Evolutionary conservation across 2,113 vertebrate species (phyloP).

Genomic region (Azemiops feae): DNA sequence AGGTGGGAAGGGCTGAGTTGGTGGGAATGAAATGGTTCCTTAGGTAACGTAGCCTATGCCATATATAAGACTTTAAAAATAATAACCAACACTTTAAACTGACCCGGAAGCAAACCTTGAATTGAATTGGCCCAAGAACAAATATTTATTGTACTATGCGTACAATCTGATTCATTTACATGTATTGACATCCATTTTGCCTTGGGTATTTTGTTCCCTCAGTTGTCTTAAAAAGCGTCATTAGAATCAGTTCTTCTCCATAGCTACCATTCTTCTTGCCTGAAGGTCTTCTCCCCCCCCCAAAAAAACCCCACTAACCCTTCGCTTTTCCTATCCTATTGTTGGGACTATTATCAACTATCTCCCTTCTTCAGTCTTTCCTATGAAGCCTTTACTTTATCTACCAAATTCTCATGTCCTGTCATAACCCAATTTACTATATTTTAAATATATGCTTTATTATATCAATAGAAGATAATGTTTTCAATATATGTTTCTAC

Average conservation of each 20-base stretch:
- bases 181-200: neutral
- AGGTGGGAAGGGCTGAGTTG: too few relatives aligned
- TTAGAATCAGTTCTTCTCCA: neutral
- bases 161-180: neutral
- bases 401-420: neutral
- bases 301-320: neutral
- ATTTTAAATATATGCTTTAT: neutral
- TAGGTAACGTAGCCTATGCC: too few relatives aligned
- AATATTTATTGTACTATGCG: neutral
- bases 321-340: neutral
- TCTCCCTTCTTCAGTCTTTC: neutral
- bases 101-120: too few relatives aligned
- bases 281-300: neutral
- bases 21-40: too few relatives aligned
- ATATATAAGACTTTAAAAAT: too few relatives aligned
- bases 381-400: neutral
- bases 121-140: neutral
- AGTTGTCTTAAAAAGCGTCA: neutral
- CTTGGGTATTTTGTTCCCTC: too few relatives aligned
- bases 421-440: neutral
- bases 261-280: neutral
- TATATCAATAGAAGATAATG: neutral
- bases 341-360: neutral
- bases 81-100: too few relatives aligned
- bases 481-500: neutral